phyloP scores from a whole-genome alignment of 2,797 vertebrate genomes.

The Decapterus maruadsi region DNA sequence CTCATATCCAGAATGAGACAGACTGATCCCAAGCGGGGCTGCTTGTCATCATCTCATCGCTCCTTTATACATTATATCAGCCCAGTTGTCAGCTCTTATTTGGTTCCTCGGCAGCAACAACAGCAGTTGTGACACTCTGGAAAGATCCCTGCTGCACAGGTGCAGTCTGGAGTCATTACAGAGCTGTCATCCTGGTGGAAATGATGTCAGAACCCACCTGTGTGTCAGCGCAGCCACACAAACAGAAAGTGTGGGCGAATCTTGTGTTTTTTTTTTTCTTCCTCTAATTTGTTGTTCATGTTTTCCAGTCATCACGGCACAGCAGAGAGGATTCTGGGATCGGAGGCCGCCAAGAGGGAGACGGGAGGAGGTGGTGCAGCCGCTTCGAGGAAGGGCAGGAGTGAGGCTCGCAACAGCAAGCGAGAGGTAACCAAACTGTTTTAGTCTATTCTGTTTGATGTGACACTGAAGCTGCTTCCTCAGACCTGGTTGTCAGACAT shows the following conservation, averaged over 20 bases:
- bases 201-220: constrained; percentile 41
- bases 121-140: neutral
- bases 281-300: constrained; percentile 8
- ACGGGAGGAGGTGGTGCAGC: neutral
- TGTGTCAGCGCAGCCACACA: neutral
- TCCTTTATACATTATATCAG: constrained; percentile 5
- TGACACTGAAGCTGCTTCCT: no score
- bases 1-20: neutral
- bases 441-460: neutral
- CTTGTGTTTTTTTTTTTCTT: neutral
- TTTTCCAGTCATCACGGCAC: constrained; percentile 34
- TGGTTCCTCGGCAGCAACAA: neutral
- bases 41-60: neutral
- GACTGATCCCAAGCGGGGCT: neutral
- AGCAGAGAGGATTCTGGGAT: constrained; percentile 45
- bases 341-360: constrained; percentile 20
- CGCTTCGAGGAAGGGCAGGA: constrained; percentile 56
- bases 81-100: constrained; percentile 23
- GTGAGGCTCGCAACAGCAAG: constrained; percentile 46
- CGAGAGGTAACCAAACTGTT: constrained; percentile 61
- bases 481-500: no score
- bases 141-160: constrained; percentile 6
- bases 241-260: neutral
- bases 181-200: constrained; percentile 31
- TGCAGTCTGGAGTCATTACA: constrained; percentile 26